Evolutionary conservation across 2,888 invertebrate genomes (phyloP).

Genomic region (Pseudococcus viburni): DNA sequence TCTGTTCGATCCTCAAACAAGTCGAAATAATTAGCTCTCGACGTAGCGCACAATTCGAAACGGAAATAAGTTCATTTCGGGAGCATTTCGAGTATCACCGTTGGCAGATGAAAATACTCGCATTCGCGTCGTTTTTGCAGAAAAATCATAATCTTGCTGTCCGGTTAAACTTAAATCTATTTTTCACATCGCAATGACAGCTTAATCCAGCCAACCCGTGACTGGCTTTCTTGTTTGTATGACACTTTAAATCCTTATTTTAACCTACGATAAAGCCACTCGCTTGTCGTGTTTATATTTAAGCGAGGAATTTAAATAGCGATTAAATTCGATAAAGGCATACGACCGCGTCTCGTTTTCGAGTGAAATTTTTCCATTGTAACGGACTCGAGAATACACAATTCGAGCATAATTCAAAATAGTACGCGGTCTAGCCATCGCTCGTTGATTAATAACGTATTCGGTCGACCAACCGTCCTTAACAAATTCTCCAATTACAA

Average conservation of each 20-base stretch:
- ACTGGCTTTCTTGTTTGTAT: slow-evolving; percentile 63
- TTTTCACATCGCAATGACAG: slow-evolving; percentile 51
- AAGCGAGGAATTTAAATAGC: slow-evolving; percentile 31
- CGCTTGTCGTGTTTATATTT: slow-evolving; percentile 38
- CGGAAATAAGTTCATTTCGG: not conserved
- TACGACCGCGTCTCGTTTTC: not conserved
- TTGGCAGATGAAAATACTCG: slow-evolving; percentile 22
- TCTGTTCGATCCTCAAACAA: too few species aligned
- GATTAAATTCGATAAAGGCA: slow-evolving; percentile 47
- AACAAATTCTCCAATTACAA: not conserved
- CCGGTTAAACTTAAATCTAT: slow-evolving; percentile 49
- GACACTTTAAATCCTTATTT: slow-evolving; percentile 59
- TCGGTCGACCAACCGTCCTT: not conserved
- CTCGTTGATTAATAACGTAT: not conserved
- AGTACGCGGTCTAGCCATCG: not conserved
- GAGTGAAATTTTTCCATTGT: not conserved
- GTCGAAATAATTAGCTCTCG: not conserved
- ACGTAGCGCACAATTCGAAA: not conserved
- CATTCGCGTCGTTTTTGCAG: not conserved
- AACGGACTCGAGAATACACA: not conserved
- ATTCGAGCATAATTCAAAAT: not conserved
- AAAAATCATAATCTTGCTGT: slow-evolving; percentile 47
- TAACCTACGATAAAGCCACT: slow-evolving; percentile 49
- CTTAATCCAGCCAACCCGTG: slow-evolving; percentile 23
- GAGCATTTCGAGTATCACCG: not conserved